Percentiles rank a stretch among this genome's conserved stretches.
These are phyloP conservation scores for Anolis sagrei DNA, from an alignment of 2,113 vertebrate genomes.

Conservation along the genomic window DNA sequence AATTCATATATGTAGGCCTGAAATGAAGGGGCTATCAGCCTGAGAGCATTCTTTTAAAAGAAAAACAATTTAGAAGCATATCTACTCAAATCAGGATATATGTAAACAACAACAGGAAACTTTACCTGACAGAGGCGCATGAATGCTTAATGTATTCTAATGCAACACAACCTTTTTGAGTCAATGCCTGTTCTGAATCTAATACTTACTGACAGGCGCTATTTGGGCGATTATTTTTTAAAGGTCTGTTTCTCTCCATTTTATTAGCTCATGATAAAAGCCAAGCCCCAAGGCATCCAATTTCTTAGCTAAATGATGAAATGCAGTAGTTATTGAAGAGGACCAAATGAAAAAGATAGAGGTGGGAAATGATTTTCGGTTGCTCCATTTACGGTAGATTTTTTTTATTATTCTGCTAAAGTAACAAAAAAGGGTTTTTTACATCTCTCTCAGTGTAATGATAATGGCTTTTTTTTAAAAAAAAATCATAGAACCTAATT, in stretches of 20 bases:
- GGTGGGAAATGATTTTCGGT: slow-evolving; percentile 35
- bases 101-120: slow-evolving; percentile 67
- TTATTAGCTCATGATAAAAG: slow-evolving; percentile 69
- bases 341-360: slow-evolving; percentile 51
- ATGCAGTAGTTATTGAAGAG: slow-evolving; percentile 60
- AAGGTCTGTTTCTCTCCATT: slow-evolving; percentile 71
- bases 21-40: slow-evolving; percentile 32
- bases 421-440: slow-evolving; percentile 3
- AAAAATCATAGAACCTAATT: too few species aligned
- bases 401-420: slow-evolving; percentile 37
- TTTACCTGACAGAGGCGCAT: slow-evolving; percentile 69
- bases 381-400: neutral
- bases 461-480: slow-evolving; percentile 30
- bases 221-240: slow-evolving; percentile 70
- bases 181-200: slow-evolving; percentile 52
- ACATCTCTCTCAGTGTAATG: slow-evolving; percentile 19
- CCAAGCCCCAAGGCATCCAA: slow-evolving; percentile 59
- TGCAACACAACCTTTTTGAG: slow-evolving; percentile 65
- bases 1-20: slow-evolving; percentile 43
- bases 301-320: slow-evolving; percentile 65
- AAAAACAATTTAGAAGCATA: slow-evolving; percentile 48
- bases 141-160: slow-evolving; percentile 71
- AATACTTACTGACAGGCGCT: slow-evolving; percentile 64
- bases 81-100: slow-evolving; percentile 66
- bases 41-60: slow-evolving; percentile 42